Base-by-base conservation (phyloP, 2,888 invertebrate genomes). In the Merodon equestris region DNA sequence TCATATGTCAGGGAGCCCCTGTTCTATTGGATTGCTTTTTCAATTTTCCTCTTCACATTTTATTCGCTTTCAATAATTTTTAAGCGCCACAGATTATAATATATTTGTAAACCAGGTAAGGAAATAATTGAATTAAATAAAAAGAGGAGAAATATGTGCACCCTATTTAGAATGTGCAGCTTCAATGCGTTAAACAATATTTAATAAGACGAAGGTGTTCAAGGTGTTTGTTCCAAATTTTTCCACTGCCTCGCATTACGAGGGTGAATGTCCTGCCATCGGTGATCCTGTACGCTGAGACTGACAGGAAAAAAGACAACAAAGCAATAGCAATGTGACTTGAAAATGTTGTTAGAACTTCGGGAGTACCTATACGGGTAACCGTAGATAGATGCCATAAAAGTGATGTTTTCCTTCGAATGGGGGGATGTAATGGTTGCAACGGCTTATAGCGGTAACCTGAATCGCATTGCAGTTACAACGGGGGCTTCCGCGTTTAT, bases 381-480 rank as follows among this genome's bases (percentile, higher is more conserved):
- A 5, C 40, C 1, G 47, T 50, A 13, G 50, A 18, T 51, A 71
- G 76, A 77, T 77, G 61, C 76, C 76, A 77, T 77, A 77, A 48
- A 77, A 77, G 67, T 77, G 76, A 72, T 77, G 60, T 53, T 71
- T 48, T 48, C 44, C 53, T 36, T 38, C 10, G 27, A 67, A 56
- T 58, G 64, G 14, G 19, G 51, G 61, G 40, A 56, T 77, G 66
- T 61, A 47, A 72, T 77, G 61, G 51, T 56, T 66, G 66, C 58
- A 66, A 36, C 63, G 58, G 77, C 77, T 79, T 79, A 76, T 36
- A 53, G 44, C 38, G 53, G 73, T 58, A 73, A 73, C 73, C 50
- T 73, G 73, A 63, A 79, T 79, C 77, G 77, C 73, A 79, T 79
- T 79, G 63, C 73, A 79, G 68, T 51, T 64, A 67, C 63, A 68